Evolutionary conservation across 2,113 vertebrate genomes (phyloP).

Genomic region (Dermatemys mawii): DNA sequence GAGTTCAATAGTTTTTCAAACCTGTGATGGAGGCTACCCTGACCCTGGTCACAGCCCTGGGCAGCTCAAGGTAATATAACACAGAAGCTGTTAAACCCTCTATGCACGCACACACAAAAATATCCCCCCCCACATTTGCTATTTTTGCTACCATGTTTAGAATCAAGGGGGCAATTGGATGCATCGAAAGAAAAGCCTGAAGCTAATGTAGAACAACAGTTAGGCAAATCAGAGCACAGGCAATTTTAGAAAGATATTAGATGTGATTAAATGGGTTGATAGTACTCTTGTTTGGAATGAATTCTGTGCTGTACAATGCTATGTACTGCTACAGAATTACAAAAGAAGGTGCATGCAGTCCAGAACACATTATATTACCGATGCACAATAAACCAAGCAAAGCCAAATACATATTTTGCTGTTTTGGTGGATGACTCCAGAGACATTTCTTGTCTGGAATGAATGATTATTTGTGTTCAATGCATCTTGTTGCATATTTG

Average conservation of each 20-base stretch:
- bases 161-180: not conserved
- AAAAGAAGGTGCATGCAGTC: not conserved
- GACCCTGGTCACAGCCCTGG: not conserved
- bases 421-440: not conserved
- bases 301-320: not conserved
- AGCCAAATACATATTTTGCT: not conserved
- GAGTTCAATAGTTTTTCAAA: conserved; percentile 3
- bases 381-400: not conserved
- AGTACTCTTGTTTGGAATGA: not conserved
- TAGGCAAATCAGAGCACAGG: not conserved
- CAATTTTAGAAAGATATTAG: not conserved
- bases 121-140: not conserved
- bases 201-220: not conserved
- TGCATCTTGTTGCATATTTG: not conserved
- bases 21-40: not conserved
- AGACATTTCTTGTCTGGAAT: not conserved
- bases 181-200: not conserved
- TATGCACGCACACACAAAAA: not conserved
- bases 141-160: not conserved
- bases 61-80: not conserved
- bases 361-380: not conserved
- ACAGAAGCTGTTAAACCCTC: not conserved
- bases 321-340: not conserved
- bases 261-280: not conserved
- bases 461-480: not conserved